phyloP scores from a whole-genome alignment of 2,888 invertebrate species.

The Antitype chi region DNA sequence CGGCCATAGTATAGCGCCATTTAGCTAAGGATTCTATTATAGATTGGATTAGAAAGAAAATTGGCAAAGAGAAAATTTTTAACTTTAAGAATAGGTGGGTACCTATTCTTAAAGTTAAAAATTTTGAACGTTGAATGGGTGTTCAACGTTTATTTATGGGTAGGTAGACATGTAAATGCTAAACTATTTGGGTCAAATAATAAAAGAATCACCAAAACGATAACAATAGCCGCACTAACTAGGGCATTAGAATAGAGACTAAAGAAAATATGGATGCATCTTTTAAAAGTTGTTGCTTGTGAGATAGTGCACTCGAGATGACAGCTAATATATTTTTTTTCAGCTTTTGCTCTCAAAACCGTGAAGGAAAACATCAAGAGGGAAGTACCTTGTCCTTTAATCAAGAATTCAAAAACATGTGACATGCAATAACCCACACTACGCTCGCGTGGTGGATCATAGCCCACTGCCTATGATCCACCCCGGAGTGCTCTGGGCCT shows the following conservation, averaged over 20 bases:
- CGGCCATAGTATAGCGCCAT: not conserved
- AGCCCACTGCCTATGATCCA: too few relatives aligned
- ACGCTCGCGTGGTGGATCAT: too few relatives aligned
- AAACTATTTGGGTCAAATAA: not conserved
- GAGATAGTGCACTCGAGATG: not conserved
- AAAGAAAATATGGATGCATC: not conserved
- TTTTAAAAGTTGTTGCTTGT: not conserved
- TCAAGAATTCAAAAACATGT: not conserved
- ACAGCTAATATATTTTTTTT: not conserved
- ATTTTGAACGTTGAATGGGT: too few relatives aligned
- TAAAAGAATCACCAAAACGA: not conserved
- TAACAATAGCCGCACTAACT: not conserved
- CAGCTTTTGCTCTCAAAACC: not conserved
- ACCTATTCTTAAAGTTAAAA: too few relatives aligned
- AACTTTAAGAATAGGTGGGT: too few relatives aligned
- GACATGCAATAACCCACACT: not conserved
- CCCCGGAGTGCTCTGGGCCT: too few relatives aligned
- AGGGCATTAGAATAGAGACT: not conserved
- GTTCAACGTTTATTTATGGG: too few relatives aligned
- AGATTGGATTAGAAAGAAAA: not conserved
- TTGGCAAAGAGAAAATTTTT: not conserved
- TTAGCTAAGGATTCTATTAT: not conserved
- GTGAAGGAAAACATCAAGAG: not conserved
- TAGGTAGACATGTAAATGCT: too few relatives aligned
- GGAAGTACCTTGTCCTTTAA: not conserved